Base-by-base conservation (phyloP, 2,888 invertebrate genomes). In the Myopa tessellatipennis region DNA sequence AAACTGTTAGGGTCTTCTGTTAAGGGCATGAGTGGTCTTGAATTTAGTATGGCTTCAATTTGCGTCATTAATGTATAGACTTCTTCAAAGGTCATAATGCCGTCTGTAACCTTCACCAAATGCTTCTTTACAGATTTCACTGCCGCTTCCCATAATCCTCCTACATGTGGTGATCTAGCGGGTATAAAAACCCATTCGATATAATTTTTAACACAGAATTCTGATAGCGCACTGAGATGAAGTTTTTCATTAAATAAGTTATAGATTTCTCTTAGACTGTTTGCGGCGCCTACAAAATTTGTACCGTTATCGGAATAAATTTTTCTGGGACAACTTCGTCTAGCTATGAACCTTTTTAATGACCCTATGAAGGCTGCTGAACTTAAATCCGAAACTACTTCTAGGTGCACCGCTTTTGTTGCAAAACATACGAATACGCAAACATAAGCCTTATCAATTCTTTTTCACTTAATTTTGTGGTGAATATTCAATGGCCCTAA, bases 271-370 rank as follows among this genome's bases (percentile, higher is more conserved):
- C 52, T 52, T 34, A 78, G 38, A 58, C 72, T 72, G 55, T 77
- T 78, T 40, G 68, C 73, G 1, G 70, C 77, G 2, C 55, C 74
- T 5, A 77, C 74, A 69, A 77, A 77, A 61, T 77, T 77, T 3
- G 63, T 78, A 58, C 69, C 78, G 68, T 77, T 79, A 34, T 79
- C 78, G 1, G 74, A 79, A 72, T 74, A 79, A 5, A 26, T 26
- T 26, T 26, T 26, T 26, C 26, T 26, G 26, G 26, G 26, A 26
- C 26, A 26, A 26, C 26, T 58, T 58, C 78, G 26, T 58, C 71
- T 71, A 1, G 74, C 34, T 40, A 77, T 63, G 69, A 78, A 79
- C 40, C 73, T 68, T 58, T 77, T 78, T 7, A 76, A 75, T n/a
- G 68, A 8, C 45, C 38, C 68, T 70, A 60, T 75, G 50, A 78